These are phyloP conservation scores for Drosophila ironensis DNA, from an alignment of 1,140 invertebrate species.

Conservation along the genomic window DNA sequence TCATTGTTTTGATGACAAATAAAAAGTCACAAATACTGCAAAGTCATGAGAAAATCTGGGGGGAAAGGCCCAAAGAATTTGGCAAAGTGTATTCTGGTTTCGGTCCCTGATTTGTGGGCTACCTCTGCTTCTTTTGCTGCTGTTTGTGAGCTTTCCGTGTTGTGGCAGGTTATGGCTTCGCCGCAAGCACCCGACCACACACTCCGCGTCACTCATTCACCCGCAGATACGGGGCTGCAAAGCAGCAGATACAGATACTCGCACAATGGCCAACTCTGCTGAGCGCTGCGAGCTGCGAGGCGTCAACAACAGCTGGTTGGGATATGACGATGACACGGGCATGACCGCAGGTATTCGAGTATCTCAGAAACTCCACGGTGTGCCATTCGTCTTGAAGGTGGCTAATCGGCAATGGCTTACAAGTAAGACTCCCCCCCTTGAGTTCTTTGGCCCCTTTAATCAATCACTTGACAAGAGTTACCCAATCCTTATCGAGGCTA, in stretches of 20 bases:
- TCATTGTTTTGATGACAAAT: neutral
- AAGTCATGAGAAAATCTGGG: too few species aligned
- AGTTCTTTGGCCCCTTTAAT: neutral
- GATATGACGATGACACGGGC: conserved; percentile 23
- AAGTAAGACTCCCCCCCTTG: neutral
- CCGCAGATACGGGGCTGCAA: conserved; percentile 22
- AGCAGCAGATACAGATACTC: neutral
- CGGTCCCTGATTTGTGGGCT: neutral
- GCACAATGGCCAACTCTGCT: conserved; percentile 67
- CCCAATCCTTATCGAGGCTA: conserved; percentile 27
- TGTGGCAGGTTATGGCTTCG: conserved; percentile 71
- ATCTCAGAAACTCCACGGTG: neutral
- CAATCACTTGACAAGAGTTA: neutral
- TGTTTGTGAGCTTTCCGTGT: conserved; percentile 47
- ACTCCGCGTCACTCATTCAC: conserved; percentile 25
- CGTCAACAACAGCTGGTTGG: conserved; percentile 51
- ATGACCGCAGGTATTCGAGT: conserved; percentile 42
- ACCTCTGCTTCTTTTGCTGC: conserved; percentile 5
- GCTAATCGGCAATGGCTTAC: conserved; percentile 18
- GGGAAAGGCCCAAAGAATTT: too few species aligned
- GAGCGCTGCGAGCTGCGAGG: conserved; percentile 41
- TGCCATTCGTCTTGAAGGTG: conserved; percentile 16
- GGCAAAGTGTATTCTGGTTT: conserved; percentile 16
- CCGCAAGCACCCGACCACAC: conserved; percentile 35
- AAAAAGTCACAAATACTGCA: neutral